phyloP scores from a whole-genome alignment of 2,113 vertebrate species.

The Sinosuthora webbiana region DNA sequence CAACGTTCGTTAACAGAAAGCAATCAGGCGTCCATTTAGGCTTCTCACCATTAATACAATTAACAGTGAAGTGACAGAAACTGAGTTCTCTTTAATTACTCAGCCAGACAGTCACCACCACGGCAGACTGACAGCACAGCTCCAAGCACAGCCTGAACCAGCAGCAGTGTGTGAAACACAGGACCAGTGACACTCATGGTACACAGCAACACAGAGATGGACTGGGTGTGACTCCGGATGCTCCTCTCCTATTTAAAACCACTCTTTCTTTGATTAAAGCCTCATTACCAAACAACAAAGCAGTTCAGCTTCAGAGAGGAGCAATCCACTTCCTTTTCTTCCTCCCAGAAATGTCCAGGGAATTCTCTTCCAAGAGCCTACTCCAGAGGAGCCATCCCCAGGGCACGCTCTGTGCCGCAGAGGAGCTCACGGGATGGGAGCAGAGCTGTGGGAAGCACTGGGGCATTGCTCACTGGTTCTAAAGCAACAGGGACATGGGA shows the following conservation, averaged over 20 bases:
- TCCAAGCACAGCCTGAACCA: background rate
- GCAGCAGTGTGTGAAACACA: background rate
- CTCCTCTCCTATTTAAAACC: background rate
- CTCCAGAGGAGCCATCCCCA: background rate
- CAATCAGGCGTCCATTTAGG: background rate
- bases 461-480: background rate
- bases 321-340: background rate
- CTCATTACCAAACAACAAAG: background rate
- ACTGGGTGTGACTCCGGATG: background rate
- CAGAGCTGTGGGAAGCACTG: background rate
- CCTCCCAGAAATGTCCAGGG: background rate
- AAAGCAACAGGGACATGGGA: background rate
- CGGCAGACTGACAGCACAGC: background rate
- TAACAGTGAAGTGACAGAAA: background rate
- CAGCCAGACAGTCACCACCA: background rate
- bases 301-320: background rate
- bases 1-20: background rate
- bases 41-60: background rate
- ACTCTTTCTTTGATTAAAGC: background rate
- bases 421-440: background rate
- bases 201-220: background rate
- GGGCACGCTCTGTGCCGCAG: background rate
- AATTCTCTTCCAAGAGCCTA: background rate
- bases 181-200: accelerated
- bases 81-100: background rate